Evolutionary conservation across 2,113 vertebrate genomes (phyloP).

Genomic region (rabbit (Oryctolagus cuniculus)): mOryCun1.1 NC_091444.1:62654501-62655000

Average conservation of each 20-base stretch:
- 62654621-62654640: conserved; percentile 40
- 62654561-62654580: background rate
- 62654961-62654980: background rate
- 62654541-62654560: background rate
- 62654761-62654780: conserved; percentile 41
- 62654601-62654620: conserved; percentile 60
- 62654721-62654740: conserved; percentile 1
- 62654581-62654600: background rate
- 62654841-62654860: conserved; percentile 72
- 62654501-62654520: background rate
- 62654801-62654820: conserved; percentile 59
- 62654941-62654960: conserved; percentile 23
- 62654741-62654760: background rate
- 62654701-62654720: conserved; percentile 45
- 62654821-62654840: conserved; percentile 45
- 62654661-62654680: conserved; percentile 69
- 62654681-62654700: conserved; percentile 69
- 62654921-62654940: conserved; percentile 35
- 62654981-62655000: background rate
- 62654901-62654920: conserved; percentile 63
- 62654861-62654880: conserved; percentile 66
- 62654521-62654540: background rate
- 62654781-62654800: conserved; percentile 50
- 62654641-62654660: background rate
- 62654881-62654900: conserved; percentile 50